Evolutionary conservation across 2,797 vertebrate species (phyloP).

Genomic region (Thamnophis elegans): DNA sequence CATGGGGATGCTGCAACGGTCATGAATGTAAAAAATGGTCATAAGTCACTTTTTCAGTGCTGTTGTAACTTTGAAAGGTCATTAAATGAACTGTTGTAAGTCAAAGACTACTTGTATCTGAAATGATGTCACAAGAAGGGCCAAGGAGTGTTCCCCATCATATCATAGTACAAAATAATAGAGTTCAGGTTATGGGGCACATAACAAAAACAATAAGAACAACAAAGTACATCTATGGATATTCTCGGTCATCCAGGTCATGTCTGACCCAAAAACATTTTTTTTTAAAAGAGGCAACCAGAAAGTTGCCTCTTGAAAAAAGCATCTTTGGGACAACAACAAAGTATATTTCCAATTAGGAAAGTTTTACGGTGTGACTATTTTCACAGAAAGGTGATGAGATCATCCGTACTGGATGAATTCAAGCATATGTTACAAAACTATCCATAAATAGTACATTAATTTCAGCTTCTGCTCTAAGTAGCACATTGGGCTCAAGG

Average conservation of each 20-base stretch:
- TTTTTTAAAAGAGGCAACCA: too few relatives aligned
- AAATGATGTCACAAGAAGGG: not conserved
- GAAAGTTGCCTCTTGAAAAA: too few relatives aligned
- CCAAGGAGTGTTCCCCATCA: not conserved
- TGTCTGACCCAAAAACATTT: too few relatives aligned
- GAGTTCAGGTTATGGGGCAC: not conserved
- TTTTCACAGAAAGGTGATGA: not conserved
- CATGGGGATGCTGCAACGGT: too few relatives aligned
- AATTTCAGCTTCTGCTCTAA: not conserved
- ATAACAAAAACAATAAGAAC: not conserved
- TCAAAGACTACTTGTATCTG: not conserved
- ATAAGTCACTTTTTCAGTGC: too few relatives aligned
- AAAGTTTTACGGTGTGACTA: not conserved
- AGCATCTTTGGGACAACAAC: not conserved
- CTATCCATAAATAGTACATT: not conserved
- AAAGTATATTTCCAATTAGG: not conserved
- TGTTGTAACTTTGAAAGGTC: too few relatives aligned
- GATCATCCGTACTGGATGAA: not conserved
- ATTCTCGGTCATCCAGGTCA: too few relatives aligned
- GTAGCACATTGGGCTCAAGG: not conserved
- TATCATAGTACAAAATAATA: not conserved
- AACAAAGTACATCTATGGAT: not conserved
- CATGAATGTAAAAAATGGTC: too few relatives aligned
- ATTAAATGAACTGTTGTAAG: too few relatives aligned
- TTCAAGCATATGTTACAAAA: not conserved